These are phyloP conservation scores for Acanthaster planci DNA, from an alignment of 35 echinoderm and acorn worm genomes.

Conservation along the genomic window DNA sequence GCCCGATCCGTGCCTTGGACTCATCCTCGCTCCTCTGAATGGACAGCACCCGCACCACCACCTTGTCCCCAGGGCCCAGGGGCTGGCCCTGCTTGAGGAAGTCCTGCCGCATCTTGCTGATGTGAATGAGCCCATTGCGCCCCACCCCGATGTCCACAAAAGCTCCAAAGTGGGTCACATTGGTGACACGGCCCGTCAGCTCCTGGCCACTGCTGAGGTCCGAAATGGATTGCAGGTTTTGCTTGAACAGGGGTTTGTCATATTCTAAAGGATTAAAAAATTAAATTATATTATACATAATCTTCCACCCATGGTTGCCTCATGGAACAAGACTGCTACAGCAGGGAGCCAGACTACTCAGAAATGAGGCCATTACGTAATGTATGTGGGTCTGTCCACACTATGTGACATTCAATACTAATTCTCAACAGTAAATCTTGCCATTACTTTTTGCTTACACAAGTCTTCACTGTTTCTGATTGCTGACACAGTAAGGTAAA, in stretches of 20 bases:
- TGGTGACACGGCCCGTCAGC: slow-evolving; percentile 75
- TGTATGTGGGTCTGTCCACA: too few species aligned
- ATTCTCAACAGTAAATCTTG: too few species aligned
- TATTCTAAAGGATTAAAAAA: slow-evolving; percentile 55
- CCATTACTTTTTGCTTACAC: too few species aligned
- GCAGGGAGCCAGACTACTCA: too few species aligned
- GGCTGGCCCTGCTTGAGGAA: slow-evolving; percentile 39
- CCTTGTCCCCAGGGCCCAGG: slow-evolving; percentile 72
- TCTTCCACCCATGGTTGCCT: too few species aligned
- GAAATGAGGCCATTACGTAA: too few species aligned
- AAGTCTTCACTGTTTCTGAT: too few species aligned
- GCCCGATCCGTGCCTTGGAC: slow-evolving; percentile 2
- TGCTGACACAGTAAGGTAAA: too few species aligned
- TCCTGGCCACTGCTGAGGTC: slow-evolving; percentile 54
- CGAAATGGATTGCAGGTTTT: slow-evolving; percentile 58
- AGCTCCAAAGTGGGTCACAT: slow-evolving; percentile 81
- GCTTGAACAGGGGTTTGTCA: slow-evolving; percentile 90
- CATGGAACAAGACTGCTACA: too few species aligned
- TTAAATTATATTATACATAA: too few species aligned
- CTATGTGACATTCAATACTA: too few species aligned
- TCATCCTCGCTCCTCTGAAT: slow-evolving; percentile 16
- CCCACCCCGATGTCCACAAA: slow-evolving; percentile 92
- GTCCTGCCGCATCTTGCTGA: slow-evolving; percentile 52
- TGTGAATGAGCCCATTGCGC: slow-evolving; percentile 69
- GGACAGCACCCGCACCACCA: slow-evolving; percentile 51